Base-by-base conservation (phyloP, 2,888 invertebrate genomes). In the Papilio demoleus region DNA sequence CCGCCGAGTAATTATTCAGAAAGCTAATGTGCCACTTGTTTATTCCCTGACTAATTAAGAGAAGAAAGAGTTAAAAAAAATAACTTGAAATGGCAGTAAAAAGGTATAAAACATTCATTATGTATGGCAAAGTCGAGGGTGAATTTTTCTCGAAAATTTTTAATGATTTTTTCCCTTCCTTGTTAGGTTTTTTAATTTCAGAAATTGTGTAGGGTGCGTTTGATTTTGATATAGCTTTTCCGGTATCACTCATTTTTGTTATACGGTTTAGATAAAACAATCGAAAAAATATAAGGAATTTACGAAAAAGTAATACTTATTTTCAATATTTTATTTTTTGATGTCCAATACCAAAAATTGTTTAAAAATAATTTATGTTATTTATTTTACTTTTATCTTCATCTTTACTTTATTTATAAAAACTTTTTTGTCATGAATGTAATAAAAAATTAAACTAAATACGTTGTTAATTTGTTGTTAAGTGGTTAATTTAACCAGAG, bases 21-120 rank as follows among this genome's bases (percentile, higher is more conserved):
- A 83, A 88, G 92, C 88, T 89, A 92, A 92, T 90, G 88, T 88
- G 88, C 88, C 88, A 83, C 86, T 89, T 90, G 91, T 89, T 92
- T 91, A 90, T 90, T 87, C 90, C 88, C 85, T 81, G 87, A 87
- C 90, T 90, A 92, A 92, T 92, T 92, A 92, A 89, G 88, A 87
- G 84, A 81, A 87, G 86, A 86, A 88, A 86, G 86, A 85, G 84
- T 87, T 87, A 80, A 77, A 85, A 88, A 88, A 88, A 90, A 83
- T 79, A 81, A 80, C 84, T 82, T 80, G 81, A 80, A 77, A 77
- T 78, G 77, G 83, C 86, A 31, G 75, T 85, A 86, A 81, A 31
- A 78, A 80, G 76, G 82, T 84, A 90, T 92, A 88, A 89, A 92
- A 88, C 84, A 90, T 91, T 90, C 85, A 92, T 88, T 84, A 86